Evolutionary conservation across 2,888 invertebrate species (phyloP).

Genomic region (Epinotia ramella): DNA sequence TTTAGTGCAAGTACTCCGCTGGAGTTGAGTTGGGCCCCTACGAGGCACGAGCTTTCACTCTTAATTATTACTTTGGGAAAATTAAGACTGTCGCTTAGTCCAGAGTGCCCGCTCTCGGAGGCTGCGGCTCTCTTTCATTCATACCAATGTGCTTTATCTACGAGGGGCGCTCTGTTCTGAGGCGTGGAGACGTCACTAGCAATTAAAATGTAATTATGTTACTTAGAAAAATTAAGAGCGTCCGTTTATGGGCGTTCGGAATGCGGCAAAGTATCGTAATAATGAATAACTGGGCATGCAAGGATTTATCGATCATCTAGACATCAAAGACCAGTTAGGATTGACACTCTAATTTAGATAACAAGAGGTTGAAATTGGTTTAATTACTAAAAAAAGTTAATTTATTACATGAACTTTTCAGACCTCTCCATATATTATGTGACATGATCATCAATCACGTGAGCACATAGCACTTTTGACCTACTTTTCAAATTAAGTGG

Average conservation of each 20-base stretch:
- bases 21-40: constrained; percentile 70
- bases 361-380: too few relatives aligned
- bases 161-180: constrained; percentile 64
- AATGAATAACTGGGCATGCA: too few relatives aligned
- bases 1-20: constrained; percentile 73
- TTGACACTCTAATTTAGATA: too few relatives aligned
- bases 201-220: neutral
- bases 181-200: constrained; percentile 59
- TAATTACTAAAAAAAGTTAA: too few relatives aligned
- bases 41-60: constrained; percentile 75
- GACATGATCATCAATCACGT: neutral
- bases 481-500: too few relatives aligned
- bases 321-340: too few relatives aligned
- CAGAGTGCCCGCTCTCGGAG: constrained; percentile 73
- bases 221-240: too few relatives aligned
- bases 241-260: too few relatives aligned
- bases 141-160: constrained; percentile 84
- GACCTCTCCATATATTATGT: too few relatives aligned
- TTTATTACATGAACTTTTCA: too few relatives aligned
- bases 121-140: constrained; percentile 78
- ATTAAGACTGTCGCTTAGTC: constrained; percentile 85
- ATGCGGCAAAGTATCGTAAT: too few relatives aligned
- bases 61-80: constrained; percentile 86
- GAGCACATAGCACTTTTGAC: neutral
- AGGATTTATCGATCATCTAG: too few relatives aligned